A percentile compares a stretch with the other conserved stretches of the same genome.
phyloP scores from a whole-genome alignment of 2,888 invertebrate genomes.

The Cantharis rufa region DNA sequence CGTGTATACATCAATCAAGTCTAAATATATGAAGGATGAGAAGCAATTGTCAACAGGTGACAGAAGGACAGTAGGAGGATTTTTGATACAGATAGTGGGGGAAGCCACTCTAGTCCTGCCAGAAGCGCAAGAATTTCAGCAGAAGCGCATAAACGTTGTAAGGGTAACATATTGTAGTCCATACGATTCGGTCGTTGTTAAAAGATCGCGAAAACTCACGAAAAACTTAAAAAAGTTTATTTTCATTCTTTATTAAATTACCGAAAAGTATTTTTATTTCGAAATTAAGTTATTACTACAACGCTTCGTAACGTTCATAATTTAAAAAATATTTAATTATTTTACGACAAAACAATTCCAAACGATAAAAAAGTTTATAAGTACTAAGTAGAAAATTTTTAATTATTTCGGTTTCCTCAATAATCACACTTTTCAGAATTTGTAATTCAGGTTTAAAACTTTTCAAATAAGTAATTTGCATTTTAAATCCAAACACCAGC shows the following conservation, averaged over 20 bases:
- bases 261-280: background rate
- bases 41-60: slow-evolving; percentile 46
- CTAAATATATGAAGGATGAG: slow-evolving; percentile 19
- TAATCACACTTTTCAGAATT: background rate
- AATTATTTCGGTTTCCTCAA: background rate
- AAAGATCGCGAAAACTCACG: slow-evolving; percentile 33
- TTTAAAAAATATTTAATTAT: background rate
- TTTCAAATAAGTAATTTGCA: slow-evolving; percentile 4
- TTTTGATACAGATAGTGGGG: slow-evolving; percentile 33
- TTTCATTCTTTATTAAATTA: background rate
- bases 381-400: background rate
- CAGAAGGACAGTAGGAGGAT: slow-evolving; percentile 35
- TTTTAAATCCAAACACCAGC: slow-evolving; percentile 7
- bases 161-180: slow-evolving; percentile 27
- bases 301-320: background rate
- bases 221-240: slow-evolving; percentile 11
- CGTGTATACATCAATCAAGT: slow-evolving; percentile 17
- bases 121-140: slow-evolving; percentile 26
- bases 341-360: background rate
- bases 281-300: background rate
- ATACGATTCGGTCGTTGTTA: slow-evolving; percentile 21
- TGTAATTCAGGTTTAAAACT: background rate
- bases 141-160: slow-evolving; percentile 29
- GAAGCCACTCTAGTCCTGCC: slow-evolving; percentile 24
- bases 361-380: background rate